Base-by-base conservation (phyloP, 1,140 invertebrate genomes). In the Laupala kohalensis region DNA sequence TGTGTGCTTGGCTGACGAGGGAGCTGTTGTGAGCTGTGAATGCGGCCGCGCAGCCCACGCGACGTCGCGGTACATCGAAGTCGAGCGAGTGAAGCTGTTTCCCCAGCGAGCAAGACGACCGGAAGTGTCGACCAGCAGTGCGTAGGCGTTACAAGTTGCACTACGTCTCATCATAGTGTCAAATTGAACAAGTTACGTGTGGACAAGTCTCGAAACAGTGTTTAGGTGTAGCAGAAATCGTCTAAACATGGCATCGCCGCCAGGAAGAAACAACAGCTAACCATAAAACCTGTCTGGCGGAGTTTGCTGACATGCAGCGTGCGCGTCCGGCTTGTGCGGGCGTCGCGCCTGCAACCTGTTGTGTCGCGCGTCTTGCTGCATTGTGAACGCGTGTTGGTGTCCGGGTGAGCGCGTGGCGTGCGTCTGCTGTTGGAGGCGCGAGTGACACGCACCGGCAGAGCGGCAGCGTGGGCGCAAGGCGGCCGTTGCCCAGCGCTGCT, bases 11-110 rank as follows among this genome's bases (percentile, higher is more conserved):
- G 25, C 63, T 29, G 70, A 70, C 68, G 66, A 63, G 23, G 69
- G 65, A 70, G 65, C 24, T 67, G 69, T 24, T 71, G 65, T 70
- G 28, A 64, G 26, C 64, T 19, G 67, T 67, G 67, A 73, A 69
- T 25, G 64, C 67, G 26, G 25, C 53, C 66, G 64, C 30, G 26
- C 62, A 62, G 64, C 69, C 30, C 69, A 73, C 72, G 72, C 69
- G 72, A 29, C 72, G 63, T 26, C 30, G n/a, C n/a, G n/a, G n/a
- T n/a, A n/a, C n/a, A n/a, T n/a, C n/a, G n/a, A n/a, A n/a, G n/a
- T n/a, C n/a, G n/a, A n/a, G n/a, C n/a, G n/a, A n/a, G n/a, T n/a
- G n/a, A n/a, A n/a, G 37, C 19, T 53, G 37, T 53, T 9, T 13
- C 9, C 9, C 9, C 9, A 53, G 37, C 37, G 37, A 19, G 19